Percentiles rank a stretch among this genome's conserved stretches.
These are phyloP conservation scores for Cephus runcator DNA, from an alignment of 2,888 invertebrate genomes.

Conservation along the genomic window DNA sequence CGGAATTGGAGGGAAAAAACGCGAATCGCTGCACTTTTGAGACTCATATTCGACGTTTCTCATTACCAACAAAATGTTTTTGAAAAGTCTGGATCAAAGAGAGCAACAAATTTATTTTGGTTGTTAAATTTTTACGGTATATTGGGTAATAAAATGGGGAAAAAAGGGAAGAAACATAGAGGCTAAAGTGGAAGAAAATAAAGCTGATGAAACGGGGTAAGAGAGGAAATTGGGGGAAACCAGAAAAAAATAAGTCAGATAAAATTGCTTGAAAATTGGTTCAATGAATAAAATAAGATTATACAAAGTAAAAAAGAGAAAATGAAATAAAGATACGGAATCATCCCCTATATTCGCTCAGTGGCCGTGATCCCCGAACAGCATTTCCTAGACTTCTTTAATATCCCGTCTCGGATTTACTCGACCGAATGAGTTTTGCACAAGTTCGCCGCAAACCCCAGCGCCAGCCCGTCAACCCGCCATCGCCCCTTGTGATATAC, in stretches of 20 bases:
- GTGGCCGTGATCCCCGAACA: background rate
- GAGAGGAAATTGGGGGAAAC: background rate
- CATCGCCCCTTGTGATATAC: constrained; percentile 43
- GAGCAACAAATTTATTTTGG: background rate
- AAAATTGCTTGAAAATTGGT: background rate
- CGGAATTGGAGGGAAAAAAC: background rate
- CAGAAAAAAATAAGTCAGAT: background rate
- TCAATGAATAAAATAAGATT: background rate
- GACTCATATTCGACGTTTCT: background rate
- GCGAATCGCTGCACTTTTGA: background rate
- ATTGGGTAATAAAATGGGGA: background rate
- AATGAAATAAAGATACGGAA: background rate
- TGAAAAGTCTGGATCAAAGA: background rate
- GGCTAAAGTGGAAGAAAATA: background rate
- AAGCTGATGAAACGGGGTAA: background rate
- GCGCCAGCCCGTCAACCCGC: background rate
- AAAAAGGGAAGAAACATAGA: background rate
- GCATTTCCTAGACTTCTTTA: background rate
- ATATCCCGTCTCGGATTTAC: background rate
- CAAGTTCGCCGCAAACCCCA: background rate
- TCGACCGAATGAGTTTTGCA: background rate
- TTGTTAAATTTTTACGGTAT: background rate
- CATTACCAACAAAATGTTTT: background rate
- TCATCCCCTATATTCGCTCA: background rate
- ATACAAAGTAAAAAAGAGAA: background rate